phyloP scores from a whole-genome alignment of 2,113 vertebrate genomes.

The Pangasianodon hypophthalmus region DNA sequence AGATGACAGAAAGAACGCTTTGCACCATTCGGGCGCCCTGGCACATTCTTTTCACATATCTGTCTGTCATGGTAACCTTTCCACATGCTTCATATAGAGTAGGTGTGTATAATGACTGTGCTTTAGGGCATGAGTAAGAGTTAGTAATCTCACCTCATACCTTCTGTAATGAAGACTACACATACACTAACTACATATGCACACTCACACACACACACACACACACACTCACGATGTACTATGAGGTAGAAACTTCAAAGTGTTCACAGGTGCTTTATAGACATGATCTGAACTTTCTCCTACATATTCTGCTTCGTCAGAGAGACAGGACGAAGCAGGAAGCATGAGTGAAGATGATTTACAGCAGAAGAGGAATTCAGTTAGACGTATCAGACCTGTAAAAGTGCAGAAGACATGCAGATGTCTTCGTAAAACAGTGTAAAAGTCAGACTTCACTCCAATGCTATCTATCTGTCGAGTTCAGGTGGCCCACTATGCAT shows the following conservation, averaged over 20 bases:
- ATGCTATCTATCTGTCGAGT: neutral
- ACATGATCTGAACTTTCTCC: neutral
- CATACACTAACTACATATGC: slow-evolving; percentile 10
- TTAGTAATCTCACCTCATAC: slow-evolving; percentile 21
- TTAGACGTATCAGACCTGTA: neutral
- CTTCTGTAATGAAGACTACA: slow-evolving; percentile 20
- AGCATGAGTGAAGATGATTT: slow-evolving; percentile 16
- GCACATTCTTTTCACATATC: slow-evolving; percentile 31
- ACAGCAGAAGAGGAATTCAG: neutral
- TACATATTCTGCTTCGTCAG: slow-evolving; percentile 14
- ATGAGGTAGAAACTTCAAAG: slow-evolving; percentile 5
- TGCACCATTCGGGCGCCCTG: neutral
- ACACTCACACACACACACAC: slow-evolving; percentile 1
- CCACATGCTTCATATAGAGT: neutral
- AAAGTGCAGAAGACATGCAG: slow-evolving; percentile 32
- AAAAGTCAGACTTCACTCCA: neutral
- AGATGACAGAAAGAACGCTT: neutral
- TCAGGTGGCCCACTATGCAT: slow-evolving; percentile 21
- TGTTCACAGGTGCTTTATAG: neutral
- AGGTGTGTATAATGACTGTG: slow-evolving; percentile 46
- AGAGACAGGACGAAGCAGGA: slow-evolving; percentile 7
- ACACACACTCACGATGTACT: slow-evolving; percentile 11
- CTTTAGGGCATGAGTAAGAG: slow-evolving; percentile 38
- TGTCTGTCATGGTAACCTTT: slow-evolving; percentile 40
- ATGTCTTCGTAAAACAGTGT: slow-evolving; percentile 28